Conservation (phyloP, 2,113 vertebrate species). For the Amphiprion percula region DNA sequence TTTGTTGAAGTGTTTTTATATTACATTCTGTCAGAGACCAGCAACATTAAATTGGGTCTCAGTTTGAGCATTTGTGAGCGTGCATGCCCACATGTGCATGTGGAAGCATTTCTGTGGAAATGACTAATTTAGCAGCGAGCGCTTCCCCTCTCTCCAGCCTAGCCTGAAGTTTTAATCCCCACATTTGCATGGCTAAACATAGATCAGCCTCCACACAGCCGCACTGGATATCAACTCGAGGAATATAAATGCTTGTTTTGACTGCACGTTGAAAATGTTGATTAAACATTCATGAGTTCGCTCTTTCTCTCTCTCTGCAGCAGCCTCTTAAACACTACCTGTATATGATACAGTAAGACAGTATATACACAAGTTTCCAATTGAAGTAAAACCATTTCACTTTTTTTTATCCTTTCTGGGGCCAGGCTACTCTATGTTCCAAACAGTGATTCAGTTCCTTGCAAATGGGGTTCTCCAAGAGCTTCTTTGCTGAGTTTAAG, state of each 20-base stretch:
- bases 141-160: constrained; percentile 59
- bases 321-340: constrained; percentile 39
- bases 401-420: constrained; percentile 27
- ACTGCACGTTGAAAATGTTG: constrained; percentile 62
- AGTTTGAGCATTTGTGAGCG: constrained; percentile 35
- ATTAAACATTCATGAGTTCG: constrained; percentile 70
- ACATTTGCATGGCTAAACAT: constrained; percentile 82
- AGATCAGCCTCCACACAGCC: constrained; percentile 70
- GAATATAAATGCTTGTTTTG: constrained; percentile 77
- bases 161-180: constrained; percentile 78
- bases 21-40: constrained; percentile 38
- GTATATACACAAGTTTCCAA: constrained; percentile 28
- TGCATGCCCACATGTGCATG: constrained; percentile 30
- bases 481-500: constrained; percentile 66
- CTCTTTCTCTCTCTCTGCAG: constrained; percentile 35
- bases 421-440: constrained; percentile 47
- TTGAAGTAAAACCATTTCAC: constrained; percentile 20
- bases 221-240: constrained; percentile 66
- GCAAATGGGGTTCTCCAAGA: constrained; percentile 66
- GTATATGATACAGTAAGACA: constrained; percentile 20
- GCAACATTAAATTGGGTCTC: constrained; percentile 26
- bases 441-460: constrained; percentile 63
- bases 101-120: constrained; percentile 59
- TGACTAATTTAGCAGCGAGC: constrained; percentile 70
- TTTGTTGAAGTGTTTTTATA: constrained; percentile 55